Conservation (phyloP, 2,888 invertebrate genomes). For the Dynastes grantii region DNA sequence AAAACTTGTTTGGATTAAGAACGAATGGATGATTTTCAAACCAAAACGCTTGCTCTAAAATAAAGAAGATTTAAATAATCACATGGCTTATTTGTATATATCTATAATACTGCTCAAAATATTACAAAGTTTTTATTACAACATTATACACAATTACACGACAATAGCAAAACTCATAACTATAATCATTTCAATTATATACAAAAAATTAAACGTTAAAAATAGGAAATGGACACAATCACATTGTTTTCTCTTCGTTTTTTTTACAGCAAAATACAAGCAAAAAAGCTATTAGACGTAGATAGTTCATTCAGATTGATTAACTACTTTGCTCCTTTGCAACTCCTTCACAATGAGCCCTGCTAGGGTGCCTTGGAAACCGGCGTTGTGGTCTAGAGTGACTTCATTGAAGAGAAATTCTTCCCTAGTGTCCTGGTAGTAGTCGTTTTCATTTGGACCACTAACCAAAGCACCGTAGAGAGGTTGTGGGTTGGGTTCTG, state of each 20-base stretch:
- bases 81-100: conserved; percentile 12
- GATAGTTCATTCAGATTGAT: neutral
- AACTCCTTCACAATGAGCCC: conserved; percentile 67
- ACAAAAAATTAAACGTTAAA: neutral
- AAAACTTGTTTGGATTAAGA: too few relatives aligned
- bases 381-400: conserved; percentile 74
- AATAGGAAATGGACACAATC: conserved; percentile 14
- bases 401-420: conserved; percentile 75
- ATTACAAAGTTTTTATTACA: neutral
- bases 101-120: conserved; percentile 30
- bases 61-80: neutral
- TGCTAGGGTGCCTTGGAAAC: conserved; percentile 73
- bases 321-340: neutral
- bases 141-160: neutral
- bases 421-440: conserved; percentile 72
- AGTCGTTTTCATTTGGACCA: conserved; percentile 73
- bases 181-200: neutral
- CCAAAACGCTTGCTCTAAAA: neutral
- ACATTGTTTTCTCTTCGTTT: conserved; percentile 12
- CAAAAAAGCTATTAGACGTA: neutral
- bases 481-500: conserved; percentile 72
- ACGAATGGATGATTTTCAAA: too few relatives aligned
- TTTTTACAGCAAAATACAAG: neutral
- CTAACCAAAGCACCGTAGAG: conserved; percentile 75
- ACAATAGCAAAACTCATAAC: neutral